Percentiles rank a stretch among this genome's conserved stretches.
phyloP scores from a whole-genome alignment of 2,888 invertebrate species.

The Parnassius apollo region DNA sequence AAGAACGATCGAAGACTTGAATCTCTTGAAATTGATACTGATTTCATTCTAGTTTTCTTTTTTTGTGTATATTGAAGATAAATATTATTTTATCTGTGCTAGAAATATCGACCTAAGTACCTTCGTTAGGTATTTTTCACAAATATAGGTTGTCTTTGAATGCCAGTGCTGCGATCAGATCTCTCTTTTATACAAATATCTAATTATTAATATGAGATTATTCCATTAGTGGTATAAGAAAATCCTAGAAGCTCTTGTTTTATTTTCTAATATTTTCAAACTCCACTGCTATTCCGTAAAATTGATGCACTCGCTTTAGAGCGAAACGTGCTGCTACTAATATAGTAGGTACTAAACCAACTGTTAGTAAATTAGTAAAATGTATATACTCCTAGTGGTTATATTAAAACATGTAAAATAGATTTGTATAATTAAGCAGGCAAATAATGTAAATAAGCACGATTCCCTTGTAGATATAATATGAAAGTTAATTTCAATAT shows the following conservation, averaged over 20 bases:
- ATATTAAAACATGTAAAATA: conserved; percentile 41
- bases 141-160: conserved; percentile 39
- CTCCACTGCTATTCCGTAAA: conserved; percentile 13
- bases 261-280: conserved; percentile 20
- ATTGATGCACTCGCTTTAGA: conserved; percentile 19
- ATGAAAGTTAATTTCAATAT: conserved; percentile 33
- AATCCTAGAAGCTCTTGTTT: conserved; percentile 32
- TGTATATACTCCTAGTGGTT: conserved; percentile 52
- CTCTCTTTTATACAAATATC: conserved; percentile 64
- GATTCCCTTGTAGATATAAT: conserved; percentile 58
- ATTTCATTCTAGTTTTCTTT: conserved; percentile 23
- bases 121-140: conserved; percentile 16
- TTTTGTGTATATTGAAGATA: conserved; percentile 23
- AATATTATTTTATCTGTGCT: conserved; percentile 12
- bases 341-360: conserved; percentile 50
- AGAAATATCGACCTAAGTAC: conserved; percentile 12
- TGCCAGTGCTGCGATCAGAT: conserved; percentile 60
- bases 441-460: conserved; percentile 34
- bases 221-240: conserved; percentile 78
- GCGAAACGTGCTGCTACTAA: conserved; percentile 56
- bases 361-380: conserved; percentile 55
- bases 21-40: conserved; percentile 3
- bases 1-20: conserved; percentile 29
- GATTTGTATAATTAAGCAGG: conserved; percentile 14
- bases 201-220: conserved; percentile 68